Percentiles rank a stretch among this genome's conserved stretches.
Conservation (phyloP, 2,797 vertebrate genomes). For the Micrastur ruficollis region DNA sequence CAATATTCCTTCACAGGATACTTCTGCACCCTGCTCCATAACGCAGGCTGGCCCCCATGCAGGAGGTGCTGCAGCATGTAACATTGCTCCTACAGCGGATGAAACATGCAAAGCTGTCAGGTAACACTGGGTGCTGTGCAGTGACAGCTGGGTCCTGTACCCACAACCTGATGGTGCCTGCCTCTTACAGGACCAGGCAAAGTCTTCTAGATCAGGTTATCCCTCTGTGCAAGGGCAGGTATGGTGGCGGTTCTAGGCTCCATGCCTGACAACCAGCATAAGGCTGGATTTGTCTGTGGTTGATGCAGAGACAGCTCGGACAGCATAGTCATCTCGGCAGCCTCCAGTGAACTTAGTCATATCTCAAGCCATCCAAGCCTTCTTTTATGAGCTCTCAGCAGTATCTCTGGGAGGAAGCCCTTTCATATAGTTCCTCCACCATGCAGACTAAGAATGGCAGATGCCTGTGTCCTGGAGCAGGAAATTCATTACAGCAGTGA, state of each 20-base stretch:
- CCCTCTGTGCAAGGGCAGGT: neutral
- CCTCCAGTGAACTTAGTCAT: neutral
- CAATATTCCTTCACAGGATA: accelerated
- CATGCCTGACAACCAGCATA: neutral
- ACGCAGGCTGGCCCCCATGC: accelerated
- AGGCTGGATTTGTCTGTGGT: neutral
- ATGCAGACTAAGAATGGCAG: neutral
- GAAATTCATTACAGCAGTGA: neutral
- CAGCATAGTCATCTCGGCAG: neutral
- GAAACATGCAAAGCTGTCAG: neutral
- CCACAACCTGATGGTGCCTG: neutral
- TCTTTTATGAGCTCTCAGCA: neutral
- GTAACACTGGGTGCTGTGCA: neutral
- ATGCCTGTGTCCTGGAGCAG: neutral
- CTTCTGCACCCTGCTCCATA: accelerated
- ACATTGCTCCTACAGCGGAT: neutral
- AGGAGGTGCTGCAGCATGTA: neutral
- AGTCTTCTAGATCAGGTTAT: neutral
- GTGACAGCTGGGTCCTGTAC: accelerated
- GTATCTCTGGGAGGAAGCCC: neutral
- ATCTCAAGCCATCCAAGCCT: neutral
- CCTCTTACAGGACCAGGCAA: neutral
- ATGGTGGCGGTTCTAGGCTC: neutral
- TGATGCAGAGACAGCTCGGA: neutral
- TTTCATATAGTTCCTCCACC: neutral